Evolutionary conservation across 2,113 vertebrate genomes (phyloP), one percentile per base, ranked within the genome.

Genomic region (Trinectes maculatus): DNA sequence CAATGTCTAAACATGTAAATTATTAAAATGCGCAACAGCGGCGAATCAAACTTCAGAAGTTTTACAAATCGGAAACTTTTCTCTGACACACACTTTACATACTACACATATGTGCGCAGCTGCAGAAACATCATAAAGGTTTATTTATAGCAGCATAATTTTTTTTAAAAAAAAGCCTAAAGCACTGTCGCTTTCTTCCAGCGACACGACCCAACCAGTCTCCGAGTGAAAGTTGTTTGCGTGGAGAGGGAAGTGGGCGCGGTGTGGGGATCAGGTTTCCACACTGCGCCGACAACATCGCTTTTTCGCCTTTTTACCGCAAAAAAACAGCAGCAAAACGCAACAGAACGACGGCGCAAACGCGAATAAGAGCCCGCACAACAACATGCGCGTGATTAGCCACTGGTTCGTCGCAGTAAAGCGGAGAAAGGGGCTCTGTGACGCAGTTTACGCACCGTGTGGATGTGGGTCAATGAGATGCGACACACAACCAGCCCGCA

Each of bases 391-490:
- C n/a, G n/a, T n/a, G n/a, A n/a, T n/a, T n/a, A n/a, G n/a, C n/a
- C n/a, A n/a, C n/a, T n/a, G n/a, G n/a, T n/a, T n/a, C n/a, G n/a
- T n/a, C n/a, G n/a, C n/a, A n/a, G n/a, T n/a, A n/a, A n/a, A 3
- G 39, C 6, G n/a, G 40, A 43, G 9, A 21, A 31, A 31, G 29
- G 8, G 29, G 29, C 12, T 22, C 19, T 0, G 70, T 88, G 86
- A 82, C 82, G 85, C 86, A 86, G 66, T 80, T 69, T 11, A n/a
- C 18, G 66, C 25, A 62, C 9, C 8, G 10, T 4, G 44, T 16
- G 31, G 56, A 86, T 87, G 80, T 83, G 51, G 84, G 80, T 87
- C 62, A 85, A 85, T 86, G 71, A 84, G 79, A 86, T 83, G 80
- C 78, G 71, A 55, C 69, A 58, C 66, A 74, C 8, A 62, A 62